Evolutionary conservation across 2,113 vertebrate species (phyloP), one percentile per base, ranked within the genome.

Genomic region (Apus apus): DNA sequence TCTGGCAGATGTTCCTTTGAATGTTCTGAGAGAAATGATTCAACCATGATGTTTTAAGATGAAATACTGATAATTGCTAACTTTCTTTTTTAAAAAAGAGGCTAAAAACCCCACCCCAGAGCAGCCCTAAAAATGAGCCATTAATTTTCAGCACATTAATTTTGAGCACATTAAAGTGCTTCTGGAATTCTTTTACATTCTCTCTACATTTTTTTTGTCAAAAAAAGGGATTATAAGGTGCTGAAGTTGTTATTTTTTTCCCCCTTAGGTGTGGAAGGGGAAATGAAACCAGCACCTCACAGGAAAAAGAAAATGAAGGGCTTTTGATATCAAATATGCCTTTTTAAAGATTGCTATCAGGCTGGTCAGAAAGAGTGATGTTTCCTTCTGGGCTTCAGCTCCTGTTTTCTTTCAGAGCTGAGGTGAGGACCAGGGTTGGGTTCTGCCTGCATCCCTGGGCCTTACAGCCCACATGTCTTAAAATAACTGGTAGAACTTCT

Each of bases 401-500:
- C 20, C 34, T 94, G 80, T 72, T 76, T 93, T 95, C 92, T 94
- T 96, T 93, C 57, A 88, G 82, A 87, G 60, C 45, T 57, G 51
- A 74, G 87, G 60, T 89, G 77, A 74, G 19, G 65, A 94, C 64
- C 27, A 66, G 61, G 74, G 62, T 23, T 60, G 73, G 93, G 74
- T 74, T 29, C 65, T 95, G 82, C 62, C 72, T 72, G 65, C 65
- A 80, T 84, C 45, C 11, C 80, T 75, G 50, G 93, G 96, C 95
- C 92, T 96, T 95, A 92, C 12, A 89, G 92, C 57, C 85, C 53
- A 16, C 4, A 86, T 79, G 86, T 93, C 96, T 78, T 96, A 80
- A 68, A 96, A 78, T 92, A 97, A 94, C 92, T 97, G 92, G 93
- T 96, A 85, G 65, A 93, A 93, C 90, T 93, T 95, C 88, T 75